A percentile compares a stretch with the other conserved stretches of the same genome.
phyloP scores from a whole-genome alignment of 2,797 vertebrate species.

The Holocentrus rufus region DNA sequence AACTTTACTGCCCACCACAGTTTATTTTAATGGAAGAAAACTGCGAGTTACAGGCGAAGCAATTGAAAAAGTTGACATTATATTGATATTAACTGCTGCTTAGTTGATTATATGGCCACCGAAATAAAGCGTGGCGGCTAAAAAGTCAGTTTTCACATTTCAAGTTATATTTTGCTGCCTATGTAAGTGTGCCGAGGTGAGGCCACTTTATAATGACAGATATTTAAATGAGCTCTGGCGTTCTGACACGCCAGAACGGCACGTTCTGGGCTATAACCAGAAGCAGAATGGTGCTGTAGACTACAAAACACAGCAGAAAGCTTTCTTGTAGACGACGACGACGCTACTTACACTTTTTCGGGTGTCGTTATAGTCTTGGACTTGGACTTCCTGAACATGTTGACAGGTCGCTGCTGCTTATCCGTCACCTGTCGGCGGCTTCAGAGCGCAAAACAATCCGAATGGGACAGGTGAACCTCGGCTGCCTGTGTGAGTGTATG shows the following conservation, averaged over 20 bases:
- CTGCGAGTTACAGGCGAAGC: background rate
- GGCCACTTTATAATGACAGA: background rate
- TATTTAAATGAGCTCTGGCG: background rate
- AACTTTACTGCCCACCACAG: background rate
- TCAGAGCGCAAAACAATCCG: slow-evolving; percentile 20
- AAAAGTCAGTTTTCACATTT: too few relatives aligned
- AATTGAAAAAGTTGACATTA: background rate
- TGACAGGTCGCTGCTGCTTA: slow-evolving; percentile 46
- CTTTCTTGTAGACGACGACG: background rate
- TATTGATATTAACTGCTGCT: background rate
- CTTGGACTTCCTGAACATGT: slow-evolving; percentile 73
- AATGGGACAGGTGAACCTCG: slow-evolving; percentile 34
- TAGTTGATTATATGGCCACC: background rate
- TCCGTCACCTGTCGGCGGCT: slow-evolving; percentile 53
- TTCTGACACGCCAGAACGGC: too few relatives aligned
- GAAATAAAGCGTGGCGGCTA: background rate
- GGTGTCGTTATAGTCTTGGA: slow-evolving; percentile 57
- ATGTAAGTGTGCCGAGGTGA: background rate
- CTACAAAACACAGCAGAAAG: background rate
- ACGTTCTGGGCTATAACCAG: background rate
- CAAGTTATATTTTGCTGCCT: too few relatives aligned
- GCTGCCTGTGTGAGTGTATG: slow-evolving; percentile 6
- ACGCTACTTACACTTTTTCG: slow-evolving; percentile 55
- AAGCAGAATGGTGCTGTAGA: background rate
- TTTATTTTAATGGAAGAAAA: background rate